Evolutionary conservation across 2,888 invertebrate genomes (phyloP).

Genomic region (Scrobipalpa costella): DNA sequence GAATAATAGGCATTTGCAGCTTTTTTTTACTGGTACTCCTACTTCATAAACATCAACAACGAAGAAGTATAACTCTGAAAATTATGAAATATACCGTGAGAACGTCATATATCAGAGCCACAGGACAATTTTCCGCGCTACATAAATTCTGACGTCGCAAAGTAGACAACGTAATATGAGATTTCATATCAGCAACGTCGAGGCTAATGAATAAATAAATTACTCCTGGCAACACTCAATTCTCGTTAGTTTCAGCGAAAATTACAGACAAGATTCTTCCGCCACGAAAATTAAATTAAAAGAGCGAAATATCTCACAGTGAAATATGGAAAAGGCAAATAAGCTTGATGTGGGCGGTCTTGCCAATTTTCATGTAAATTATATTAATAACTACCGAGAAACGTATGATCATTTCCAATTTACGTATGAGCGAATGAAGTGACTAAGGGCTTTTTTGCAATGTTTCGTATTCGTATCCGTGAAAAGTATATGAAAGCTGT

Average conservation of each 20-base stretch:
- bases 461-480: no score
- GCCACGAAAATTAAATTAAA: slow-evolving; percentile 10
- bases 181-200: slow-evolving; percentile 51
- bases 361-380: background rate
- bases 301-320: slow-evolving; percentile 6
- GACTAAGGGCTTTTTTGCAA: no score
- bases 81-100: slow-evolving; percentile 35
- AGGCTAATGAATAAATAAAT: slow-evolving; percentile 38
- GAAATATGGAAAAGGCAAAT: slow-evolving; percentile 9
- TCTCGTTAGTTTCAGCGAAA: slow-evolving; percentile 32
- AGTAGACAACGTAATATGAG: slow-evolving; percentile 69
- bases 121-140: slow-evolving; percentile 60
- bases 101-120: slow-evolving; percentile 51
- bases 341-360: background rate
- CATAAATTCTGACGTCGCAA: slow-evolving; percentile 54
- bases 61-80: background rate
- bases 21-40: no score
- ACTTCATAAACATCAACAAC: background rate
- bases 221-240: slow-evolving; percentile 33
- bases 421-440: no score
- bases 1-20: no score
- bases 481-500: no score
- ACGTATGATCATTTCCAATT: background rate
- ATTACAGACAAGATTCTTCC: slow-evolving; percentile 26
- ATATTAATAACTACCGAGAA: background rate